Conservation (phyloP, 2,113 vertebrate species). For the Columba livia region DNA sequence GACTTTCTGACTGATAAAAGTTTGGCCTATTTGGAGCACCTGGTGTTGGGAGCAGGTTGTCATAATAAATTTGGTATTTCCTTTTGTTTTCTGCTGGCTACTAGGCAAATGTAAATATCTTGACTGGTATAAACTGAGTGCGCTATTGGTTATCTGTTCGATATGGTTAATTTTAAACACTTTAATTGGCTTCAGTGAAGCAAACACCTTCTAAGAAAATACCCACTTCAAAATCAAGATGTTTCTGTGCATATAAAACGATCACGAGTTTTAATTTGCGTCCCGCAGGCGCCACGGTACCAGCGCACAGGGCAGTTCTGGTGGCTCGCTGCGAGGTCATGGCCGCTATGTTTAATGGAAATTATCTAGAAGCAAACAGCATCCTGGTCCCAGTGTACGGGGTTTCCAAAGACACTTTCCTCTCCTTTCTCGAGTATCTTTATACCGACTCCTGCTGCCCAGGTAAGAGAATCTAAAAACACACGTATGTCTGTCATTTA, state of each 20-base stretch:
- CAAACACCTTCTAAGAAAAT: neutral
- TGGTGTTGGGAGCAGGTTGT: neutral
- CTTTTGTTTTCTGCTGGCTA: neutral
- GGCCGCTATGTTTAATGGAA: conserved; percentile 98
- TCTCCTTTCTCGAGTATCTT: conserved; percentile 95
- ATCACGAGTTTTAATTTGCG: neutral
- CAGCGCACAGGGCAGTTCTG: conserved; percentile 92
- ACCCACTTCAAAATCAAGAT: accelerated
- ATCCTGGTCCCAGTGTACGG: conserved; percentile 92
- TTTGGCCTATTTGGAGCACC: neutral
- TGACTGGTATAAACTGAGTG: neutral
- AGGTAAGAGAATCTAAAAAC: conserved; percentile 76
- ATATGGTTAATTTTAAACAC: neutral
- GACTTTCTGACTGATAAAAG: neutral
- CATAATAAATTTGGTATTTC: neutral
- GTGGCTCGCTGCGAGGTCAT: conserved; percentile 95
- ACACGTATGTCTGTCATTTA: accelerated
- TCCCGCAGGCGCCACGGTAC: conserved; percentile 83
- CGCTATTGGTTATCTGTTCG: neutral
- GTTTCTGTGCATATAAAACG: neutral
- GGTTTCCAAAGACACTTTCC: conserved; percentile 95
- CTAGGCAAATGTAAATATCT: neutral
- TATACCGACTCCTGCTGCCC: conserved; percentile 96
- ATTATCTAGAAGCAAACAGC: conserved; percentile 91
- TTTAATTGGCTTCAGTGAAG: neutral